Conservation (phyloP, 2,113 vertebrate species). For the Protobothrops flavoviridis region DNA sequence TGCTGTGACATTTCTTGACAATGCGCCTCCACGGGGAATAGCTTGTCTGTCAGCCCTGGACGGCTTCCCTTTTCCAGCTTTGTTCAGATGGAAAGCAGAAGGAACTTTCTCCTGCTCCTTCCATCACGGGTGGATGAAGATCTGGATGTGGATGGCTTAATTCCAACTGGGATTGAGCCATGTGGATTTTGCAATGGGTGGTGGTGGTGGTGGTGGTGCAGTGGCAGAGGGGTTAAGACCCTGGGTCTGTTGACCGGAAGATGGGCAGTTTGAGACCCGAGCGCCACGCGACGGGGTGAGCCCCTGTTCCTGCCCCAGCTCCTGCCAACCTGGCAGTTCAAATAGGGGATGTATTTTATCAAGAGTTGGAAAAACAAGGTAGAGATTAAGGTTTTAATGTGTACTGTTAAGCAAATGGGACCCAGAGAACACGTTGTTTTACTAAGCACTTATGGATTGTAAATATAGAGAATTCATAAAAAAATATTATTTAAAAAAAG, state of each 20-base stretch:
- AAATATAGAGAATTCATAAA: no score
- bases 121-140: background rate
- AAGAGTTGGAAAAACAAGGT: no score
- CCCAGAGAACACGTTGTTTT: no score
- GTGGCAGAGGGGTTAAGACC: background rate
- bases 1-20: background rate
- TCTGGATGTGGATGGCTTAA: background rate
- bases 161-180: background rate
- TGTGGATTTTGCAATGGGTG: background rate
- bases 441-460: no score
- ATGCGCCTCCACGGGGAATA: slow-evolving; percentile 11
- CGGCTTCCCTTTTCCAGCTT: slow-evolving; percentile 15
- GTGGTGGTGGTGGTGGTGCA: no score
- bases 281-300: background rate
- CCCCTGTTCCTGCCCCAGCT: background rate
- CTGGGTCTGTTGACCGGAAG: background rate
- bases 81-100: background rate
- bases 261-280: background rate
- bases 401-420: no score
- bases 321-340: background rate
- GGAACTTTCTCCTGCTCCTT: background rate
- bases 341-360: no score
- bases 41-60: background rate
- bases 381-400: no score
- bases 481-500: no score